Evolutionary conservation across 2,888 invertebrate species (phyloP), one percentile per base, ranked within the genome.

Genomic region (Gymnocheta viridis): DNA sequence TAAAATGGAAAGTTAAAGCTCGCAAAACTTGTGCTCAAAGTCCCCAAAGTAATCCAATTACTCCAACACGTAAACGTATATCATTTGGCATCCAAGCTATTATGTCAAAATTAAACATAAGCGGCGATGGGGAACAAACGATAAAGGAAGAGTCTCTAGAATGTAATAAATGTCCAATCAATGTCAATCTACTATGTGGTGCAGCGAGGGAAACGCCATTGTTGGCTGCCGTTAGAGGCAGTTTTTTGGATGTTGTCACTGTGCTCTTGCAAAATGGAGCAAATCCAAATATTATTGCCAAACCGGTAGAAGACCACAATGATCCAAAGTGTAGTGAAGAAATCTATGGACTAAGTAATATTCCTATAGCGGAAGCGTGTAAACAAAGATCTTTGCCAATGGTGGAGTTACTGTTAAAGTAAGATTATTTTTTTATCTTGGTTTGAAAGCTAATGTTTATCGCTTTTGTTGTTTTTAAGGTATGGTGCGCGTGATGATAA

Each of bases 31-130:
- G 85, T 70, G 80, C 32, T 14, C 86, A 64, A 58, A 86, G 85
- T 81, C 88, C 89, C 1, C 89, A 85, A 88, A 91, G 86, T 84
- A 93, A 89, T 88, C 90, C 90, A n/a, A 89, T 90, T 22, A 91
- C 92, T 60, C 91, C 91, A 9, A 95, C 93, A 2, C 94, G 95
- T 60, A 94, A 95, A 86, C 94, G 96, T 84, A 96, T 98, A 87
- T 97, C 97, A 0, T 95, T 96, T 88, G 97, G 97, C 0, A 97
- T 98, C 85, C 97, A 97, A 89, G 96, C 96, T 27, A 95, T 98
- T 62, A 96, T 98, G 93, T 96, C 96, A 62, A 95, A 96, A 87
- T 92, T 98, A 69, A 96, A 95, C 88, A 94, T 95, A 78, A 91
- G 91, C 60, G 93, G 93, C 24, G 93, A 93, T 85, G 93, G 93